Percentiles rank a stretch among this genome's conserved stretches.
Evolutionary conservation across 2,888 invertebrate species (phyloP).

Genomic region (Galerucella calmariensis): DNA sequence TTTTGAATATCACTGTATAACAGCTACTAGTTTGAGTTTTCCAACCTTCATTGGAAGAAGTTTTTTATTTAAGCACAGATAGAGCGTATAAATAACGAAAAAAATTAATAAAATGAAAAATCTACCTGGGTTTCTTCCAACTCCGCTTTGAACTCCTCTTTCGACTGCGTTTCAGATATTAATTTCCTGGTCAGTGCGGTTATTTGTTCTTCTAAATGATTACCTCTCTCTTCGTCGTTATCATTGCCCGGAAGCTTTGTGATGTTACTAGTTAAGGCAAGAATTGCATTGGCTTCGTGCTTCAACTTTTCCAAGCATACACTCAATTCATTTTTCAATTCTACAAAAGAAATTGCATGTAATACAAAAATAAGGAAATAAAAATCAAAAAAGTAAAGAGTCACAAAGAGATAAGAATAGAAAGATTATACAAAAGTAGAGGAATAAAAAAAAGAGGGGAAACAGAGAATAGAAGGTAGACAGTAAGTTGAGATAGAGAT

Average conservation of each 20-base stretch:
- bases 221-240: conserved; percentile 29
- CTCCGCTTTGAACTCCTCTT: conserved; percentile 65
- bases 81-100: too few relatives aligned
- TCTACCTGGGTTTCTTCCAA: conserved; percentile 59
- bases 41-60: too few relatives aligned
- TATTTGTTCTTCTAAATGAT: conserved; percentile 52
- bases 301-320: conserved; percentile 75
- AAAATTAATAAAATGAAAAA: neutral
- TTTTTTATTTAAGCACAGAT: too few relatives aligned
- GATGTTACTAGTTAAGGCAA: conserved; percentile 68
- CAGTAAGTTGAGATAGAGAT: too few relatives aligned
- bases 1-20: too few relatives aligned
- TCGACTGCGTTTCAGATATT: conserved; percentile 57
- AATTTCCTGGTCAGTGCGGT: conserved; percentile 55
- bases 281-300: conserved; percentile 76
- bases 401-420: too few relatives aligned
- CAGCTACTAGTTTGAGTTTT: too few relatives aligned
- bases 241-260: conserved; percentile 26
- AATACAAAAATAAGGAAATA: neutral
- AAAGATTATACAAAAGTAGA: too few relatives aligned
- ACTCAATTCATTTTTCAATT: conserved; percentile 75
- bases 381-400: neutral
- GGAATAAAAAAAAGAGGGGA: too few relatives aligned
- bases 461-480: too few relatives aligned
- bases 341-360: conserved; percentile 47